Evolutionary conservation across 2,888 invertebrate species (phyloP).

Genomic region (Tuberolachnus salignus): DNA sequence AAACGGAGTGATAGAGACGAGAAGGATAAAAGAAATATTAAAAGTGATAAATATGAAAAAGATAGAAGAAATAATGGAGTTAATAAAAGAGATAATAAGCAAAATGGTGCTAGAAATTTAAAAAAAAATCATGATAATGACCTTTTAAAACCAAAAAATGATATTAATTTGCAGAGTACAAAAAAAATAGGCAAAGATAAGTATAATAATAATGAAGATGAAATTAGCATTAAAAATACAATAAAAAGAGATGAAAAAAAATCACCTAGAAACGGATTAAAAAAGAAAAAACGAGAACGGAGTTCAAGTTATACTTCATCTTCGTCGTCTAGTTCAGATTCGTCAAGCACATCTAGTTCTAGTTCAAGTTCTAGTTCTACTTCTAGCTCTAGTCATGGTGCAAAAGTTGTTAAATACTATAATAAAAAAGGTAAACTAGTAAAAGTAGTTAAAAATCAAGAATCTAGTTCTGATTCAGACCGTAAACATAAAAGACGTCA

Average conservation of each 20-base stretch:
- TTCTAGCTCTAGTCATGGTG: constrained; percentile 57
- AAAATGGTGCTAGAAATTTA: constrained; percentile 63
- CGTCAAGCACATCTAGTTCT: constrained; percentile 58
- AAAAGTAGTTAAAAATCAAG: constrained; percentile 60
- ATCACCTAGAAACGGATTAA: constrained; percentile 62
- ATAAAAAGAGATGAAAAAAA: constrained; percentile 62
- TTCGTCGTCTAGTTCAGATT: constrained; percentile 53
- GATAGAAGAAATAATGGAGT: constrained; percentile 59
- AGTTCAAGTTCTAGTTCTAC: constrained; percentile 59
- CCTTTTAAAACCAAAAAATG: constrained; percentile 58
- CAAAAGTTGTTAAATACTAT: constrained; percentile 59
- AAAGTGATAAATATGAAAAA: constrained; percentile 32
- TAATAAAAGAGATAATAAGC: constrained; percentile 62
- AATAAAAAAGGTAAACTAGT: constrained; percentile 59
- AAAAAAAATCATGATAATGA: constrained; percentile 33
- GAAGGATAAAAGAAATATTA: constrained; percentile 49
- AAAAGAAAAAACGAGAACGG: constrained; percentile 59
- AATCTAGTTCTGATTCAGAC: constrained; percentile 60
- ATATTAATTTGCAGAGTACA: constrained; percentile 59
- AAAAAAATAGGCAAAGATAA: constrained; percentile 54
- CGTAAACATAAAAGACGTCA: constrained; percentile 58
- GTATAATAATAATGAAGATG: constrained; percentile 59
- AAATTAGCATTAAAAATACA: constrained; percentile 59
- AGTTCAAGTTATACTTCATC: constrained; percentile 53
- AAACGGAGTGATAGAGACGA: constrained; percentile 55